phyloP scores from a whole-genome alignment of 2,888 invertebrate genomes.

The Pharmacophagus antenor region DNA sequence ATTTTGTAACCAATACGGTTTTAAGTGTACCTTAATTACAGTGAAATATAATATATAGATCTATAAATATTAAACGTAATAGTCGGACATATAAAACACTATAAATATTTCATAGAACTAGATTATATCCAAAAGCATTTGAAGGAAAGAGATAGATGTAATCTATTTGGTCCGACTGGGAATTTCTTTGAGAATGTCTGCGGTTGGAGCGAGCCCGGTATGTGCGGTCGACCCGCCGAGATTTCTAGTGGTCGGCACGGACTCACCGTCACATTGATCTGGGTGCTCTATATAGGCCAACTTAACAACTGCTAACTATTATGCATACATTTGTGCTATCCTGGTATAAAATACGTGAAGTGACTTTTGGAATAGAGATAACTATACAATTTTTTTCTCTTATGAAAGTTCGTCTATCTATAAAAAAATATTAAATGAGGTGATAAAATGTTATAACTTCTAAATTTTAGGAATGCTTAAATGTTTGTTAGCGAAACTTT shows the following conservation, averaged over 20 bases:
- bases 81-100: neutral
- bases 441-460: no score
- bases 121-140: slow-evolving; percentile 8
- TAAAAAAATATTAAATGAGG: no score
- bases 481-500: no score
- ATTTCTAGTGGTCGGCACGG: slow-evolving; percentile 65
- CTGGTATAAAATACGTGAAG: neutral
- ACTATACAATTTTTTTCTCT: neutral
- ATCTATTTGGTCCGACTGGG: slow-evolving; percentile 36
- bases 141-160: slow-evolving; percentile 22
- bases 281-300: slow-evolving; percentile 34
- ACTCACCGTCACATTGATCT: slow-evolving; percentile 51
- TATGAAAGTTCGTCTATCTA: no score
- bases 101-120: neutral
- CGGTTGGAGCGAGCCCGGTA: slow-evolving; percentile 53
- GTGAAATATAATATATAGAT: no score
- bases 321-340: neutral
- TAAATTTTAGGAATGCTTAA: no score
- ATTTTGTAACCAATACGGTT: neutral
- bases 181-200: slow-evolving; percentile 64
- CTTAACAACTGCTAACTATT: neutral
- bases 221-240: slow-evolving; percentile 66
- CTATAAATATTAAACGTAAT: no score
- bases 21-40: neutral
- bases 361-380: neutral